Evolutionary conservation across 2,888 invertebrate species (phyloP).

Genomic region (Aleiodes testaceus): DNA sequence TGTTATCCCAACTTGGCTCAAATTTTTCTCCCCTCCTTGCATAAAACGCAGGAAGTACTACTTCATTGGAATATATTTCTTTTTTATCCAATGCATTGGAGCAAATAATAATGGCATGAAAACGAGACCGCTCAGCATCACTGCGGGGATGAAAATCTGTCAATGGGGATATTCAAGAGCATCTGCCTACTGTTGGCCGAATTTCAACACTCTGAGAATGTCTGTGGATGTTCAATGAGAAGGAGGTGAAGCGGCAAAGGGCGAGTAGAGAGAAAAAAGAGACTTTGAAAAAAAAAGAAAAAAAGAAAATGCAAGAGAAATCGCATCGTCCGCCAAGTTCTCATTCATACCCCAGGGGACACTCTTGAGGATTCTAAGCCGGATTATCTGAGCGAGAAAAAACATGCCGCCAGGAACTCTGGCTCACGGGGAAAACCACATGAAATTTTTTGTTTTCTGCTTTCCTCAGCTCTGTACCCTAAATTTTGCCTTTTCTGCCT

Average conservation of each 20-base stretch:
- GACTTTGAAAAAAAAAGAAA: slow-evolving; percentile 39
- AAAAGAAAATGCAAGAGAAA: slow-evolving; percentile 46
- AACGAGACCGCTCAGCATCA: slow-evolving; percentile 33
- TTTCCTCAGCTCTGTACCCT: not conserved
- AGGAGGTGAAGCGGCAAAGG: slow-evolving; percentile 40
- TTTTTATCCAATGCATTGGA: slow-evolving; percentile 13
- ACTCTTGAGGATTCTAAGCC: slow-evolving; percentile 64
- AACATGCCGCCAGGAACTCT: slow-evolving; percentile 42
- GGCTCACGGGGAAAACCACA: slow-evolving; percentile 21
- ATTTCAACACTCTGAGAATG: slow-evolving; percentile 43
- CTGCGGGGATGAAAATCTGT: slow-evolving; percentile 25
- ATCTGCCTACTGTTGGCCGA: slow-evolving; percentile 54
- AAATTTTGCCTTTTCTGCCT: not conserved
- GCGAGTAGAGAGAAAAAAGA: slow-evolving; percentile 29
- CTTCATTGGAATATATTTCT: no score
- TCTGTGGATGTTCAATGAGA: slow-evolving; percentile 36
- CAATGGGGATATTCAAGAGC: slow-evolving; percentile 46
- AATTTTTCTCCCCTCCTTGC: no score
- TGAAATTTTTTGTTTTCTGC: slow-evolving; percentile 16
- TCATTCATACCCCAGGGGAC: slow-evolving; percentile 58
- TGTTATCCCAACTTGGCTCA: no score
- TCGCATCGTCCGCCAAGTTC: slow-evolving; percentile 54
- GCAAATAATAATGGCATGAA: slow-evolving; percentile 19
- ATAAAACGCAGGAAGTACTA: no score
- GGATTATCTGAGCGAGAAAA: slow-evolving; percentile 66